Conservation (phyloP, 2,113 vertebrate genomes). For the Dasyornis broadbenti region DNA sequence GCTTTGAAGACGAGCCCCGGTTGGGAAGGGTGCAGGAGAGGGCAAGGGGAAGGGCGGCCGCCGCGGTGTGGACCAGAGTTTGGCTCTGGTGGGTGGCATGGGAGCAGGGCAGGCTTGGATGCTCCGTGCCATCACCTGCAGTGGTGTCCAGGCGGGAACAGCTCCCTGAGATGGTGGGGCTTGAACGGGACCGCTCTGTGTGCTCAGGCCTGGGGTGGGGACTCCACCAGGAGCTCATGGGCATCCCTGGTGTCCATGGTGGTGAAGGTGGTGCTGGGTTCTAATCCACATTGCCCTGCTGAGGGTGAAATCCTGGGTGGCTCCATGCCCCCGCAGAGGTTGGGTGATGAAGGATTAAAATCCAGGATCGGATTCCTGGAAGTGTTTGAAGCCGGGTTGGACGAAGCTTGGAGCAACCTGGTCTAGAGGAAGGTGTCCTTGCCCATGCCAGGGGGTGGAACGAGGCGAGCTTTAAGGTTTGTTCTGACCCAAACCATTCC, state of each 20-base stretch:
- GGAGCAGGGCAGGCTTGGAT: neutral
- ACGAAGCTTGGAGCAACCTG: neutral
- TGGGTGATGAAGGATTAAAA: neutral
- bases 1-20: neutral
- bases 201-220: neutral
- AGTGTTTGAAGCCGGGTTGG: neutral
- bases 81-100: fast-evolving
- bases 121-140: fast-evolving
- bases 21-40: neutral
- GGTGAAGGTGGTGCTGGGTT: neutral
- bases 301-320: neutral
- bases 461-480: fast-evolving
- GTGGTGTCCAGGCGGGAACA: neutral
- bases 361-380: neutral
- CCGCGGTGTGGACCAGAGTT: fast-evolving
- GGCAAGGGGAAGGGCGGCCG: neutral
- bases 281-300: fast-evolving
- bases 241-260: neutral
- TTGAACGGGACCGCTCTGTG: neutral
- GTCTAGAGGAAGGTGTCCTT: neutral
- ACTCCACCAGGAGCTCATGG: neutral
- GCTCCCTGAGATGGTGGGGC: neutral
- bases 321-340: fast-evolving
- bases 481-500: neutral
- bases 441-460: fast-evolving